Evolutionary conservation across 2,797 vertebrate genomes (phyloP), one percentile per base, ranked within the genome.

Genomic region (Enteromius paludinosus): DNA sequence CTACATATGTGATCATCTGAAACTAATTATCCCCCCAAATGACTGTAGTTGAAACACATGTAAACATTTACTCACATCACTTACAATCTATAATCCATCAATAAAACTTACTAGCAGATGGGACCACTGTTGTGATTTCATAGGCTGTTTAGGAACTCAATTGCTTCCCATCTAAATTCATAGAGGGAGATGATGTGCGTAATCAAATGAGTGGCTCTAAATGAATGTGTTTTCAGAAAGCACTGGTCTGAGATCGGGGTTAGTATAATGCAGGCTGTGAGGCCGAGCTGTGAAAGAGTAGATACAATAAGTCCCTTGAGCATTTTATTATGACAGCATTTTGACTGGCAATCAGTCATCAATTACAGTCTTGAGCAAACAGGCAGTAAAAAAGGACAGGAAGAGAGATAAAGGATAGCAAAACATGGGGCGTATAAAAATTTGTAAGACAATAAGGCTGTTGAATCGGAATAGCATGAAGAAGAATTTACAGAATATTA

Each of bases 341-440:
- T 75, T 76, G 59, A 47, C n/a, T 54, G 62, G 76, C 75, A 78
- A 83, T 41, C 35, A 56, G 69, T 78, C 43, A 76, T 71, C 65
- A 86, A 82, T 71, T 85, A 84, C 45, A 69, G 14, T 85, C 81
- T 8, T 28, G 25, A 86, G 86, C 80, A 74, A 38, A 70, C 3
- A 5, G 62, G 9, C 41, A 23, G 20, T 25, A 20, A 72, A 62
- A 49, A 43, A 35, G 1, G 25, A 23, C 7, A 12, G 52, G 20
- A 33, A 47, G 61, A 79, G 15, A 59, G 15, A 66, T 38, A 38
- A 38, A 70, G 86, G 47, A 72, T 25, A 70, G 75, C 59, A 61
- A 2, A 81, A 87, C 82, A 81, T 89, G 82, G 76, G 81, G 81
- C 88, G 86, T 64, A 81, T 85, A 85, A 90, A 66, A 83, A 87